Evolutionary conservation across 2,797 vertebrate genomes (phyloP), one percentile per base, ranked within the genome.

Genomic region (Macroramphosus scolopax): DNA sequence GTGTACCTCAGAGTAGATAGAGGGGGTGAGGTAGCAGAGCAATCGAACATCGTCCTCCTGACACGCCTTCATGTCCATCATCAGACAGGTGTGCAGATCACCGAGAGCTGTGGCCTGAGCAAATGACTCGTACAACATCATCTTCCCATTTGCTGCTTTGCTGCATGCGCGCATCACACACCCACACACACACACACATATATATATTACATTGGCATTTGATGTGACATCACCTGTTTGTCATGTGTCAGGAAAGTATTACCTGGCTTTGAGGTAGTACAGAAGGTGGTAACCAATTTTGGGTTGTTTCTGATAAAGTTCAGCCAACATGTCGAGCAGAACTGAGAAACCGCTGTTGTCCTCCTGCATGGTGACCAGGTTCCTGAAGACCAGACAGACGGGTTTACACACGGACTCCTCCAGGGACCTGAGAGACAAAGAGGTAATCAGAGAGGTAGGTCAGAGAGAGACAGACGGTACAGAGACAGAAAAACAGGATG

Each of bases 11-110:
- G 91, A 93, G 77, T 97, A 98, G 53, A 98, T 97, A 68, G 95
- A 96, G n/a, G 95, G 96, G 0, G 95, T 97, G 74, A 98, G 94
- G 88, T 95, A 97, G 69, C 96, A 98, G 6, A 98, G 92, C 35
- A 98, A 86, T 4, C 95, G 77, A 17, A 98, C 91, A 0, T 98
- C 95, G 0, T 98, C 96, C 54, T 98, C 96, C 80, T 98, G 96
- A 54, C 96, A 98, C 5, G 95, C 95, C 75, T 98, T 98, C 95
- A 98, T 98, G 88, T 98, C 96, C 95, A 98, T 96, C 96, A 98
- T 98, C 3, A 97, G 78, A 58, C 95, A 98, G 0, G 96, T 98
- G 85, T 98, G 95, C 25, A 98, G 89, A 30, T 98, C 96, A 0
- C 96, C 94, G 10, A 97, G 88, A 16, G 96, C 94, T 0, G 95